Conservation (phyloP, 2,888 invertebrate species). For the Spialia ferax region DNA sequence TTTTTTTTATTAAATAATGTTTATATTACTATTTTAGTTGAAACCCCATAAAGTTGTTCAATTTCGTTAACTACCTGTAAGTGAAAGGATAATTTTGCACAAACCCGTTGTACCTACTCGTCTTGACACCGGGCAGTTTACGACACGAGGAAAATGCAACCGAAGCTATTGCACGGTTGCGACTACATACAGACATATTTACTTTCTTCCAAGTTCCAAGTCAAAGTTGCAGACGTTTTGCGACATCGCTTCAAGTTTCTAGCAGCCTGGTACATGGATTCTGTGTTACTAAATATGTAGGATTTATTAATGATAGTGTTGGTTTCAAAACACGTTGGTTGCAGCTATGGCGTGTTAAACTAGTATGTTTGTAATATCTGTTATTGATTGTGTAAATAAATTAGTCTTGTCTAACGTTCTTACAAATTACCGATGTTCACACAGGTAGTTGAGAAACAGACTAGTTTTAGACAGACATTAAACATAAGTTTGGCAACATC, state of each 20-base stretch:
- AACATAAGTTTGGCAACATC: no score
- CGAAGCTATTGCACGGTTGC: conserved; percentile 22
- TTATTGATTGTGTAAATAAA: conserved; percentile 7
- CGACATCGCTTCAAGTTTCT: conserved; percentile 15
- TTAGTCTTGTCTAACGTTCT: conserved; percentile 1
- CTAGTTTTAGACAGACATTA: background rate
- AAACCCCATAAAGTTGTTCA: background rate
- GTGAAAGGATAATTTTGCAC: conserved; percentile 3
- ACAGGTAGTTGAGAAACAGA: background rate
- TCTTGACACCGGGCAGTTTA: conserved; percentile 21
- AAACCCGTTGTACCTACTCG: background rate
- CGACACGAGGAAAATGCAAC: conserved; percentile 37
- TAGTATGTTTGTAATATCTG: conserved; percentile 5
- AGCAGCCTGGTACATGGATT: conserved; percentile 3
- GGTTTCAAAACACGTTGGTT: background rate
- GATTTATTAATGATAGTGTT: conserved; percentile 9
- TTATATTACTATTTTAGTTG: no score
- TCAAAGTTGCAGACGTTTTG: conserved; percentile 17
- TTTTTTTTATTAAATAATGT: no score
- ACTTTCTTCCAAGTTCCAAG: conserved; percentile 33
- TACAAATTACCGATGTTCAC: background rate
- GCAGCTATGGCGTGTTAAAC: background rate
- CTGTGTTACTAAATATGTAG: conserved; percentile 12
- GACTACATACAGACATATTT: conserved; percentile 24
- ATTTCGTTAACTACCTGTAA: background rate